phyloP scores from a whole-genome alignment of 2,888 invertebrate species.

The Allophyes oxyacanthae region DNA sequence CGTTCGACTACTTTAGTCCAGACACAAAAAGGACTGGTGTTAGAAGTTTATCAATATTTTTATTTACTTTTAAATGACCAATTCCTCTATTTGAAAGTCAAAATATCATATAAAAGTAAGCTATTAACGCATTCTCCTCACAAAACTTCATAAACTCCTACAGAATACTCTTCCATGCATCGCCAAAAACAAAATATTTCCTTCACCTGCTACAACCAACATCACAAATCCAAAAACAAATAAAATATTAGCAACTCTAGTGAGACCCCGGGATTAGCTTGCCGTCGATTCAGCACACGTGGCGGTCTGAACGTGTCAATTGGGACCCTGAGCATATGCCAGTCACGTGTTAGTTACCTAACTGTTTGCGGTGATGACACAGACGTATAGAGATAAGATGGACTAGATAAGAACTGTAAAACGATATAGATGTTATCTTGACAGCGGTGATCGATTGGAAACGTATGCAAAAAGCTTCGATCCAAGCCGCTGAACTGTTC shows the following conservation, averaged over 20 bases:
- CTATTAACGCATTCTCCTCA: too few relatives aligned
- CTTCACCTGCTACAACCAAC: conserved; percentile 16
- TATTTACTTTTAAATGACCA: too few relatives aligned
- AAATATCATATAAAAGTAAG: too few relatives aligned
- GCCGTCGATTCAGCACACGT: conserved; percentile 76
- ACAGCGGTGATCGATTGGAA: conserved; percentile 30
- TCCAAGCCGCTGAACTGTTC: neutral
- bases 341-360: conserved; percentile 83
- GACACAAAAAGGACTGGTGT: too few relatives aligned
- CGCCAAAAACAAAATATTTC: conserved; percentile 5
- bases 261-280: conserved; percentile 56
- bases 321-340: conserved; percentile 73
- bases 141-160: too few relatives aligned
- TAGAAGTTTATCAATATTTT: too few relatives aligned
- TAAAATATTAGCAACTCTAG: conserved; percentile 55
- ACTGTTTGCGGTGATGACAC: conserved; percentile 74
- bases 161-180: too few relatives aligned
- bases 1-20: too few relatives aligned
- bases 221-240: conserved; percentile 41
- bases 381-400: conserved; percentile 62
- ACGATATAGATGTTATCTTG: conserved; percentile 37
- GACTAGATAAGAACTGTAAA: conserved; percentile 61
- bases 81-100: too few relatives aligned
- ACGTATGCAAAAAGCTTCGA: conserved; percentile 1
- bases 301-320: conserved; percentile 77